Conservation (phyloP, 1,140 invertebrate species). For the Calephelis nemesis region DNA sequence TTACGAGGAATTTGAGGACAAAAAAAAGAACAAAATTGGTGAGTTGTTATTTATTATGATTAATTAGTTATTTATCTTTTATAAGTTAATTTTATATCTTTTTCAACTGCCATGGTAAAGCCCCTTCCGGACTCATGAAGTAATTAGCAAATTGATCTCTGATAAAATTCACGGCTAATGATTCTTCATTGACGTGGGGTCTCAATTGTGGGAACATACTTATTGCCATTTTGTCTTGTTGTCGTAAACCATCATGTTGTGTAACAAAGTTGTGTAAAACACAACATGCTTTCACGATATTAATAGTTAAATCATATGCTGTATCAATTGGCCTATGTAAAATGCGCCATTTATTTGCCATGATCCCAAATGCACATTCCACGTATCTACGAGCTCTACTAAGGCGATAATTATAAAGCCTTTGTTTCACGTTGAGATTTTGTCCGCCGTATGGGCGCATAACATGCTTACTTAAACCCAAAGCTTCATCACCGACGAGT, state of each 20-base stretch:
- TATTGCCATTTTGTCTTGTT: constrained; percentile 32
- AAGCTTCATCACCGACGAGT: constrained; percentile 76
- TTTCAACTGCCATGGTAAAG: constrained; percentile 35
- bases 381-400: constrained; percentile 44
- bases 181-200: constrained; percentile 28
- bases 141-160: constrained; percentile 36
- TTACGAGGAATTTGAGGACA: constrained; percentile 29
- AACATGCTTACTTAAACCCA: constrained; percentile 60
- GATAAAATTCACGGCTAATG: constrained; percentile 29
- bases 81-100: constrained; percentile 33
- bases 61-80: constrained; percentile 16
- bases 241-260: constrained; percentile 27
- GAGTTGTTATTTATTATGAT: constrained; percentile 32
- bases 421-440: constrained; percentile 44
- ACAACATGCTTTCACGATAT: constrained; percentile 36
- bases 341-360: constrained; percentile 41
- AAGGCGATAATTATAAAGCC: constrained; percentile 70
- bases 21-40: constrained; percentile 35
- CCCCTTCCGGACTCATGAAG: constrained; percentile 33
- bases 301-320: constrained; percentile 30
- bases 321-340: constrained; percentile 37
- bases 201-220: constrained; percentile 26
- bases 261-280: constrained; percentile 34
- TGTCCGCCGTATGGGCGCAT: constrained; percentile 66
- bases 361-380: constrained; percentile 50